These are phyloP conservation scores for Smutsia temminckii DNA, from an alignment of 2,797 vertebrate species.

Conservation along the genomic window DNA sequence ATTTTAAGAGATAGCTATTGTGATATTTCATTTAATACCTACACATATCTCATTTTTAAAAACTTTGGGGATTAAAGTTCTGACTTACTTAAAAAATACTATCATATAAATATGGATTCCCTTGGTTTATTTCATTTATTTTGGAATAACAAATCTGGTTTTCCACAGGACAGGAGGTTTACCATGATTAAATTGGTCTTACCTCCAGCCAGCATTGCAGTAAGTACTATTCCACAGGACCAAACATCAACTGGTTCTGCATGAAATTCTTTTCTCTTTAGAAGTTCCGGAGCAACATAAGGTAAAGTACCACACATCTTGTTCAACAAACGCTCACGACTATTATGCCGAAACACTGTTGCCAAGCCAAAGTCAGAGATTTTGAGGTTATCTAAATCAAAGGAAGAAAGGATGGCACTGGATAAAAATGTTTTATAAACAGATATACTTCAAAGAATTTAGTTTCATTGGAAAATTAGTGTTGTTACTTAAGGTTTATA, in stretches of 20 bases:
- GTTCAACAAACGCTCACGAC: constrained; percentile 90
- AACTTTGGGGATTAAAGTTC: background rate
- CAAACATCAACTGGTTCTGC: constrained; percentile 96
- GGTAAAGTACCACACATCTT: constrained; percentile 96
- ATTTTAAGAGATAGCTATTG: background rate
- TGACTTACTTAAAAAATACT: constrained; percentile 22
- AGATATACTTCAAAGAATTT: background rate
- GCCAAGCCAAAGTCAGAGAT: constrained; percentile 95
- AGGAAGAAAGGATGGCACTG: background rate
- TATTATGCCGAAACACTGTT: constrained; percentile 91
- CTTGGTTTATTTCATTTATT: constrained; percentile 26
- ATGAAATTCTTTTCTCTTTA: constrained; percentile 90
- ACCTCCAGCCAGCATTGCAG: constrained; percentile 98
- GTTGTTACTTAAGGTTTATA: background rate
- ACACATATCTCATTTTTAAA: background rate
- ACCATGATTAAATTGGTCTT: constrained; percentile 1
- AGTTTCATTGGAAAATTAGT: background rate
- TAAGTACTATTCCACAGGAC: constrained; percentile 97
- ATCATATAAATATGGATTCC: background rate
- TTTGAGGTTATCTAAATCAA: constrained; percentile 90
- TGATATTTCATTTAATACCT: background rate
- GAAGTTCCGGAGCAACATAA: constrained; percentile 95
- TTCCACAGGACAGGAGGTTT: background rate
- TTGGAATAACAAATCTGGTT: background rate
- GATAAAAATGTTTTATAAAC: background rate